These are phyloP conservation scores for Caenorhabditis remanei DNA, from an alignment of 1,140 invertebrate genomes.

Conservation along the genomic window DNA sequence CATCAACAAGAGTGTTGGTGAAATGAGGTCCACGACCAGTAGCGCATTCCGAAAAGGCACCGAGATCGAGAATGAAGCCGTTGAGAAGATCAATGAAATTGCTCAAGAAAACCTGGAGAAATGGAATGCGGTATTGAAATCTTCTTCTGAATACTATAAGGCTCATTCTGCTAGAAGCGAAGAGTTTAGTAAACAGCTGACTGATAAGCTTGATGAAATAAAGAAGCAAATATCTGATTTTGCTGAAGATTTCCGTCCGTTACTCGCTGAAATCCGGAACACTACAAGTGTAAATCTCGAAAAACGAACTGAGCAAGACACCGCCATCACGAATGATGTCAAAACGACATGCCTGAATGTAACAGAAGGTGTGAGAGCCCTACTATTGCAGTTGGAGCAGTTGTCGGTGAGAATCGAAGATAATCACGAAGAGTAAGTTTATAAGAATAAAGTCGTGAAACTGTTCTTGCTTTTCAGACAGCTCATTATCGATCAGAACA, in stretches of 20 bases:
- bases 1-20: background rate
- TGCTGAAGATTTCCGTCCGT: background rate
- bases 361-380: background rate
- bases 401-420: conserved; percentile 4
- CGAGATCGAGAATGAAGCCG: background rate
- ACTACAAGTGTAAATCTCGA: background rate
- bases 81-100: background rate
- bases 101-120: background rate
- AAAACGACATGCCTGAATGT: background rate
- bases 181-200: background rate
- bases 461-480: background rate
- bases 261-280: background rate
- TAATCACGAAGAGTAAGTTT: conserved; percentile 16
- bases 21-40: background rate
- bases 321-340: background rate
- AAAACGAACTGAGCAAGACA: background rate
- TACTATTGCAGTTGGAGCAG: background rate
- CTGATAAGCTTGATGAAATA: background rate
- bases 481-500: background rate
- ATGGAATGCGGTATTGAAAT: background rate
- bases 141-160: background rate
- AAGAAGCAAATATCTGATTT: background rate
- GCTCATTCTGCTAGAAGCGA: background rate
- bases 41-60: background rate
- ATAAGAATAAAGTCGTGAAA: background rate